Evolutionary conservation across 2,797 vertebrate species (phyloP).

Genomic region (Uromys caudimaculatus): DNA sequence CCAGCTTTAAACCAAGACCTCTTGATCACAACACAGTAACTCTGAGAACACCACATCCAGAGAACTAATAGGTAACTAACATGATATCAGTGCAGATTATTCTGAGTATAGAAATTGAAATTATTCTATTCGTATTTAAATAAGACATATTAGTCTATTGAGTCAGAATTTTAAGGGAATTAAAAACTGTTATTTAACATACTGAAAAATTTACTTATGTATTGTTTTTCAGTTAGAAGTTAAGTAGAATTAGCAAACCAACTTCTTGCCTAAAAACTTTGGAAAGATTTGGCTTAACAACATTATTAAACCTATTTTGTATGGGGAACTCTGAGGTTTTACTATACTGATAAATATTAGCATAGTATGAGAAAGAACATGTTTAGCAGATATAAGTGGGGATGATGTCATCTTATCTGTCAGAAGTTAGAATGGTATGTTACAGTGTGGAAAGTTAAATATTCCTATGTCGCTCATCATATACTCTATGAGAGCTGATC

Average conservation of each 20-base stretch:
- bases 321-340: neutral
- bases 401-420: slow-evolving; percentile 15
- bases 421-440: slow-evolving; percentile 59
- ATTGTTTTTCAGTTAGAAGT: neutral
- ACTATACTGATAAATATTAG: neutral
- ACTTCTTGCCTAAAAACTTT: slow-evolving; percentile 28
- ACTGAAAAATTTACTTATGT: neutral
- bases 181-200: neutral
- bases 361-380: slow-evolving; percentile 12
- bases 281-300: neutral
- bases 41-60: neutral
- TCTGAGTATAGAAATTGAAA: neutral
- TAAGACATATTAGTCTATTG: neutral
- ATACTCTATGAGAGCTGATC: slow-evolving; percentile 58
- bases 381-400: neutral
- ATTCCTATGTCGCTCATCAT: slow-evolving; percentile 57
- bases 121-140: neutral
- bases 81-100: neutral
- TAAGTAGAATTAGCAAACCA: slow-evolving; percentile 34
- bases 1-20: neutral
- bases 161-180: neutral
- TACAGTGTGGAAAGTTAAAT: slow-evolving; percentile 52
- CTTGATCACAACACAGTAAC: neutral
- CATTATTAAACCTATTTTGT: neutral
- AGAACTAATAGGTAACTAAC: neutral